phyloP scores from a whole-genome alignment of 1,140 invertebrate species.

The Aethina tumida region DNA sequence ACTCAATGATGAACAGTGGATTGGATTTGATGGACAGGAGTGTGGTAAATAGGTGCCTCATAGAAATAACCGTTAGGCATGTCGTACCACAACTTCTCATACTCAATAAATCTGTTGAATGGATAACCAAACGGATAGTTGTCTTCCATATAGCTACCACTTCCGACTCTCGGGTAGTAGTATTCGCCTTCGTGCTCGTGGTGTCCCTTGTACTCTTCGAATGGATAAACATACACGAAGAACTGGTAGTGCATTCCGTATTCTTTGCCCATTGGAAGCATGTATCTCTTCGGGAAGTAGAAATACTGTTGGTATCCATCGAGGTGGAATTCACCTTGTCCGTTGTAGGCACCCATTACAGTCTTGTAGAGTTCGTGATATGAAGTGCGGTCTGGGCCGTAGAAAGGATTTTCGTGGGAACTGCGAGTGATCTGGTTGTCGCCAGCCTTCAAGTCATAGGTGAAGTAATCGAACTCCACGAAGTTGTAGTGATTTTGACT shows the following conservation, averaged over 20 bases:
- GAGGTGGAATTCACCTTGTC: slow-evolving; percentile 38
- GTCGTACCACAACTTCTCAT: slow-evolving; percentile 36
- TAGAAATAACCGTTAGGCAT: slow-evolving; percentile 56
- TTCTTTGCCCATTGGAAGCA: slow-evolving; percentile 56
- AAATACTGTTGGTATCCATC: slow-evolving; percentile 44
- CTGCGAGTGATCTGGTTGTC: slow-evolving; percentile 55
- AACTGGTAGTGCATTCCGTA: slow-evolving; percentile 54
- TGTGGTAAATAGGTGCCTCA: slow-evolving; percentile 52
- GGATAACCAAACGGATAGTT: slow-evolving; percentile 55
- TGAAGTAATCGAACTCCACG: slow-evolving; percentile 59
- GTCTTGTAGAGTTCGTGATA: slow-evolving; percentile 47
- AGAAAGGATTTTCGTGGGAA: slow-evolving; percentile 53
- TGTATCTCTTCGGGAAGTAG: slow-evolving; percentile 41
- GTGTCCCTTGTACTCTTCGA: slow-evolving; percentile 5
- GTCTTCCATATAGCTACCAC: slow-evolving; percentile 32
- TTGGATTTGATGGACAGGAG: too few species aligned
- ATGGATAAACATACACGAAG: slow-evolving; percentile 51
- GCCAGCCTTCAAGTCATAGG: slow-evolving; percentile 50
- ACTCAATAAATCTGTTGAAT: slow-evolving; percentile 48
- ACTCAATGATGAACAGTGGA: too few species aligned
- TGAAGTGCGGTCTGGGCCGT: slow-evolving; percentile 52
- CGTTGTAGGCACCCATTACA: slow-evolving; percentile 42
- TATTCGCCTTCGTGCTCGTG: background rate
- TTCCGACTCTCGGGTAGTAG: slow-evolving; percentile 10
- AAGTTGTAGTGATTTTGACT: slow-evolving; percentile 39